Percentiles rank a stretch among this genome's conserved stretches.
phyloP scores from a whole-genome alignment of 2,888 invertebrate species.

The Eupithecia subfuscata region DNA sequence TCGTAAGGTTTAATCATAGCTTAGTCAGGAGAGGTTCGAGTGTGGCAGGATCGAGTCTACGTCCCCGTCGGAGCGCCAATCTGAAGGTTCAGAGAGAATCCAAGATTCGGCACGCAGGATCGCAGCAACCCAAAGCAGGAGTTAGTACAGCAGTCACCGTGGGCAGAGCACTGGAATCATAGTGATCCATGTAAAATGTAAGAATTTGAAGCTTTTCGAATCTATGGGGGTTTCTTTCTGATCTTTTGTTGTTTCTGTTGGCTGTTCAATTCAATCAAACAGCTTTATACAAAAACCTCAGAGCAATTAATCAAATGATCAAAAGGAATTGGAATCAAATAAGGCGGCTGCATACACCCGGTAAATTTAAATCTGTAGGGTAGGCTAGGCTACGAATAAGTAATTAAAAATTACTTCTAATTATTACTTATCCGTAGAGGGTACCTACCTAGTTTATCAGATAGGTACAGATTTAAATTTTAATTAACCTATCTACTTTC shows the following conservation, averaged over 20 bases:
- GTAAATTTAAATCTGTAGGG: neutral
- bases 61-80: constrained; percentile 33
- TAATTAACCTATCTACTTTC: no score
- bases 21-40: neutral
- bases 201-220: neutral
- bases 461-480: no score
- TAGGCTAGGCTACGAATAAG: no score
- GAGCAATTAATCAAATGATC: neutral
- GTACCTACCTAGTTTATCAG: no score
- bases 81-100: constrained; percentile 34
- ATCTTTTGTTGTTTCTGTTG: neutral
- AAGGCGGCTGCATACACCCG: neutral
- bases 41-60: constrained; percentile 4
- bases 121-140: constrained; percentile 30
- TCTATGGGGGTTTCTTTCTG: neutral
- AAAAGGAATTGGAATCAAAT: neutral
- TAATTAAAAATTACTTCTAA: no score
- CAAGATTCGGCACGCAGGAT: constrained; percentile 31
- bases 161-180: constrained; percentile 41
- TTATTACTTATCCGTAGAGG: no score
- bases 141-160: constrained; percentile 41
- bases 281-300: neutral
- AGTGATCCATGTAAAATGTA: neutral
- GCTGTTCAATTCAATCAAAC: neutral
- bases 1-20: neutral